A percentile compares a stretch with the other conserved stretches of the same genome.
These are phyloP conservation scores for Nomada goodeniana DNA, from an alignment of 2,888 invertebrate species.

Conservation along the genomic window DNA sequence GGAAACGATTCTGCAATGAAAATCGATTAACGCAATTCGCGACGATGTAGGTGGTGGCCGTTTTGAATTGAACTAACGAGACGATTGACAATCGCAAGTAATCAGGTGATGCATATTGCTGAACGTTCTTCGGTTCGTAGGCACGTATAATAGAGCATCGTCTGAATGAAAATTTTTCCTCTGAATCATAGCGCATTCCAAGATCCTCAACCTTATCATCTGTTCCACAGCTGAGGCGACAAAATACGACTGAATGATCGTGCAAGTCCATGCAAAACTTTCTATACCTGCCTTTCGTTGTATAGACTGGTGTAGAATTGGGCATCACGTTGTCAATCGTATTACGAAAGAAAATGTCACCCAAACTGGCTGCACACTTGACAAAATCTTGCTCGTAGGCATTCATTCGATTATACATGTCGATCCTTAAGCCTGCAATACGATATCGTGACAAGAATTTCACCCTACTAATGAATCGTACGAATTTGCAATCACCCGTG, in stretches of 20 bases:
- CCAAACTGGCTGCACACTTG: slow-evolving; percentile 87
- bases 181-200: slow-evolving; percentile 85
- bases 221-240: slow-evolving; percentile 85
- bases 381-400: slow-evolving; percentile 87
- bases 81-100: slow-evolving; percentile 65
- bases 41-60: background rate
- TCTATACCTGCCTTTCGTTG: slow-evolving; percentile 61
- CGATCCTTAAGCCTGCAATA: slow-evolving; percentile 43
- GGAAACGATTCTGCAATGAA: slow-evolving; percentile 14
- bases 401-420: slow-evolving; percentile 74
- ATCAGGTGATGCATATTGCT: slow-evolving; percentile 74
- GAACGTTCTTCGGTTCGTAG: slow-evolving; percentile 68
- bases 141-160: slow-evolving; percentile 57
- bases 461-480: no score
- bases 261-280: background rate
- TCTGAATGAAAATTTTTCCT: slow-evolving; percentile 49
- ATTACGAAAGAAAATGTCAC: slow-evolving; percentile 85
- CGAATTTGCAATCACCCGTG: slow-evolving; percentile 23
- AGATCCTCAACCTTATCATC: slow-evolving; percentile 86
- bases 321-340: slow-evolving; percentile 86
- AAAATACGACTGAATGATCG: background rate
- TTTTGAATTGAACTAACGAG: slow-evolving; percentile 52
- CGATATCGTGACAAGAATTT: background rate
- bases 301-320: slow-evolving; percentile 84
- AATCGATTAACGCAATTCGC: background rate